Conservation (phyloP, 2,888 invertebrate species). For the Amorpha juglandis region DNA sequence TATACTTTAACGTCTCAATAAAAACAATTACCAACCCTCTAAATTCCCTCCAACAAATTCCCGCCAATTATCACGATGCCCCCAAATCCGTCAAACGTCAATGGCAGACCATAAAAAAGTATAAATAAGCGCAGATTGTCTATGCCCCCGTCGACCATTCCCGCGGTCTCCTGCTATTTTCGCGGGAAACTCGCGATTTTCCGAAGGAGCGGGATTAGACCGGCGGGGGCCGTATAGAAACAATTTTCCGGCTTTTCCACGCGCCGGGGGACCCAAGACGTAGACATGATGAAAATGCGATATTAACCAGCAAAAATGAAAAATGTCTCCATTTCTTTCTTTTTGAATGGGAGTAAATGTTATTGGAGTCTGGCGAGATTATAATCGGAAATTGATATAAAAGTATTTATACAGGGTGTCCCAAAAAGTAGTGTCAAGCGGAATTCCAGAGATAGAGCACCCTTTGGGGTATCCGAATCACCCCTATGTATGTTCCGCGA, state of each 20-base stretch:
- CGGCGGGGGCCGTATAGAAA: constrained; percentile 81
- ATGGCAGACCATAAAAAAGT: constrained; percentile 75
- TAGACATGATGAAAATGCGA: constrained; percentile 77
- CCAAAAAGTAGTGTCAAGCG: too few relatives aligned
- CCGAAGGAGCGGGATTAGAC: constrained; percentile 64
- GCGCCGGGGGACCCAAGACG: constrained; percentile 58
- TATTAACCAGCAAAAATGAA: constrained; percentile 45
- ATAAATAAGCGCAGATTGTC: constrained; percentile 72
- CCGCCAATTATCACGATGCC: constrained; percentile 59
- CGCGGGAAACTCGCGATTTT: constrained; percentile 24
- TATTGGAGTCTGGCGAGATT: not conserved
- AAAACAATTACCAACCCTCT: constrained; percentile 26
- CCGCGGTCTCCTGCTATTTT: constrained; percentile 17
- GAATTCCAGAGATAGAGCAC: too few relatives aligned
- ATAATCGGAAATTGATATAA: constrained; percentile 7
- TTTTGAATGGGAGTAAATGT: constrained; percentile 26
- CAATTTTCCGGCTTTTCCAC: constrained; percentile 77
- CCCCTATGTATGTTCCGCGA: too few relatives aligned
- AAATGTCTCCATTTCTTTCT: constrained; percentile 27
- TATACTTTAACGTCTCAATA: constrained; percentile 8
- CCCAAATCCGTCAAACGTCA: constrained; percentile 71
- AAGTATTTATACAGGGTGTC: too few relatives aligned
- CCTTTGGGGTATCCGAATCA: too few relatives aligned
- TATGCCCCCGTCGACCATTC: constrained; percentile 35
- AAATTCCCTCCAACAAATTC: constrained; percentile 43